Evolutionary conservation across 2,888 invertebrate genomes (phyloP).

Genomic region (Phytoseiulus persimilis): DNA sequence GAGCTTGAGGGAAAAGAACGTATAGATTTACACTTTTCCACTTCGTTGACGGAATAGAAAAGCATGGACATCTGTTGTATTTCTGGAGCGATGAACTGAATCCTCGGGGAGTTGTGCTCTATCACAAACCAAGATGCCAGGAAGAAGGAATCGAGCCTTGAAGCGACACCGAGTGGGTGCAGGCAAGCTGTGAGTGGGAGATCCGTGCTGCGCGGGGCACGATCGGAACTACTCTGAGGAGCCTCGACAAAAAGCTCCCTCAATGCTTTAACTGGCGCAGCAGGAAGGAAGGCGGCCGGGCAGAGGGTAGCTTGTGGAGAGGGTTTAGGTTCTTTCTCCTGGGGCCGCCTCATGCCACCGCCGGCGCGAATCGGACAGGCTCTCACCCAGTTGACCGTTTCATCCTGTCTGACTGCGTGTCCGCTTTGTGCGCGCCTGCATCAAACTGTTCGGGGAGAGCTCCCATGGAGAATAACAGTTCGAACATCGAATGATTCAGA

Average conservation of each 20-base stretch:
- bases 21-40: too few relatives aligned
- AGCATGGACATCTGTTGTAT: too few relatives aligned
- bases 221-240: not conserved
- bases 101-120: too few relatives aligned
- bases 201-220: not conserved
- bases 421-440: not conserved
- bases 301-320: not conserved
- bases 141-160: too few relatives aligned
- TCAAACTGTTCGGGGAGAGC: not conserved
- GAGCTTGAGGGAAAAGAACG: too few relatives aligned
- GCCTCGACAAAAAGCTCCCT: not conserved
- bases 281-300: not conserved
- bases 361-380: not conserved
- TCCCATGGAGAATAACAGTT: not conserved
- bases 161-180: too few relatives aligned
- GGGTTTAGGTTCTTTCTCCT: not conserved
- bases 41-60: too few relatives aligned
- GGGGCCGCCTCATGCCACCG: not conserved
- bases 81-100: too few relatives aligned
- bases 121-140: too few relatives aligned
- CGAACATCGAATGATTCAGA: not conserved
- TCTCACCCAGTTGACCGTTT: not conserved
- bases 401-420: not conserved
- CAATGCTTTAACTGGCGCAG: not conserved
- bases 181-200: not conserved